Base-by-base conservation (phyloP, 1,140 invertebrate species). In the Zelostemma sp. region DNA sequence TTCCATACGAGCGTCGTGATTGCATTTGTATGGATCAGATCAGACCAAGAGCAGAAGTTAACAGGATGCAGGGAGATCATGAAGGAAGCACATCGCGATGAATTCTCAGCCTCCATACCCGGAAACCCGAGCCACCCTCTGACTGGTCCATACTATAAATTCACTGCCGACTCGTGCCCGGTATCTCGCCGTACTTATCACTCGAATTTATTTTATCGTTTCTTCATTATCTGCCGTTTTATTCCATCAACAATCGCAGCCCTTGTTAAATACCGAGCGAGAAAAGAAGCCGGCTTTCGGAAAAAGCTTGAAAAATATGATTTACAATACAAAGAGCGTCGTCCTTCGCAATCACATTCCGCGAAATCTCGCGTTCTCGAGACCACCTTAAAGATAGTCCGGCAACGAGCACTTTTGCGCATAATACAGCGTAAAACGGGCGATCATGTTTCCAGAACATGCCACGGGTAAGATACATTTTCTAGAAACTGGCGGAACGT, bases 11-110 rank as follows among this genome's bases (percentile, higher is more conserved):
- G 70, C 60, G 71, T 79, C 70, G 77, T 78, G 74, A 80, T 77
- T 78, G 68, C 77, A 78, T 78, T 82, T 74, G 70, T 76, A 78
- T 75, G 73, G 72, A 79, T 79, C 76, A 70, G 79, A 80, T 79
- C 71, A 51, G 43, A 53, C 38, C 57, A 41, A 21, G 50, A 60
- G 60, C 14, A 54, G 54, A 65, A 74, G 64, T 63, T 61, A 72
- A 75, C 71, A 75, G 71, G 53, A 75, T 64, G 48, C 17, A 61
- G 51, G 28, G 59, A 59, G 65, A 75, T 75, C 66, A 43, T 64
- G 51, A 58, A 43, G 49, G 48, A 45, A 54, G 63, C 73, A 72
- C 73, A 73, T 76, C 71, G 60, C 55, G 70, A 73, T 76, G 49
- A 54, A 56, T 70, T 46, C 75, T 58, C 59, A 38, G 47, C 28